Percentiles rank a stretch among this genome's conserved stretches.
Evolutionary conservation across 2,797 vertebrate species (phyloP).

Genomic region (Siniperca undulata): DNA sequence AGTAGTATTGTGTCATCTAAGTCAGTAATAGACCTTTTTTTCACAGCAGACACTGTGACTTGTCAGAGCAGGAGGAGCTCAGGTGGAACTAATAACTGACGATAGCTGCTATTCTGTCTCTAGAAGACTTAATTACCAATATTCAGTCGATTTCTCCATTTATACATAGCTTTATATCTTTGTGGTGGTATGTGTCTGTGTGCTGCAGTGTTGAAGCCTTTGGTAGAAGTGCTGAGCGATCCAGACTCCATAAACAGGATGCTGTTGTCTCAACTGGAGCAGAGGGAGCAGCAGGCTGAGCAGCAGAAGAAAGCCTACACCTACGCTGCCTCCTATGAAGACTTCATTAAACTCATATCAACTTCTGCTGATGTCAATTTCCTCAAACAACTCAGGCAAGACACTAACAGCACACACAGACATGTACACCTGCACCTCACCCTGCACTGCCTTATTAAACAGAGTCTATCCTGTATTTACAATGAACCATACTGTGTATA

Average conservation of each 20-base stretch:
- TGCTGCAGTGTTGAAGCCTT: slow-evolving; percentile 91
- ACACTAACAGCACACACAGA: not conserved
- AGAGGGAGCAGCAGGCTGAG: slow-evolving; percentile 94
- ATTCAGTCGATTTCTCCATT: not conserved
- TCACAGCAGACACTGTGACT: no score
- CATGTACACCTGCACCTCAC: not conserved
- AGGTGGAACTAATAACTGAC: not conserved
- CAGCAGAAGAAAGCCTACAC: slow-evolving; percentile 98
- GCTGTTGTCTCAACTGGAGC: slow-evolving; percentile 95
- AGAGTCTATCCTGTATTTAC: not conserved
- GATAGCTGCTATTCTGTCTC: not conserved
- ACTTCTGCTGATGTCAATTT: slow-evolving; percentile 94
- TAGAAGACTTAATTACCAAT: not conserved
- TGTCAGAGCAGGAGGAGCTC: no score
- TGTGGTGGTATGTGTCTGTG: slow-evolving; percentile 6
- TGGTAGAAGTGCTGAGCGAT: slow-evolving; percentile 95
- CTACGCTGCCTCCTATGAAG: slow-evolving; percentile 97
- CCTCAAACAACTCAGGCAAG: slow-evolving; percentile 97
- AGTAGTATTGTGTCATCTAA: not conserved
- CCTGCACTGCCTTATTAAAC: slow-evolving; percentile 8
- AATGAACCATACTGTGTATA: not conserved
- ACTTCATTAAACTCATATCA: slow-evolving; percentile 98
- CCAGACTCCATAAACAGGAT: slow-evolving; percentile 97
- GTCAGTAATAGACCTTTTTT: not conserved
- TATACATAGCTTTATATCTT: not conserved